These are phyloP conservation scores for Probaryconus sp. DNA, from an alignment of 1,140 invertebrate genomes.

Conservation along the genomic window DNA sequence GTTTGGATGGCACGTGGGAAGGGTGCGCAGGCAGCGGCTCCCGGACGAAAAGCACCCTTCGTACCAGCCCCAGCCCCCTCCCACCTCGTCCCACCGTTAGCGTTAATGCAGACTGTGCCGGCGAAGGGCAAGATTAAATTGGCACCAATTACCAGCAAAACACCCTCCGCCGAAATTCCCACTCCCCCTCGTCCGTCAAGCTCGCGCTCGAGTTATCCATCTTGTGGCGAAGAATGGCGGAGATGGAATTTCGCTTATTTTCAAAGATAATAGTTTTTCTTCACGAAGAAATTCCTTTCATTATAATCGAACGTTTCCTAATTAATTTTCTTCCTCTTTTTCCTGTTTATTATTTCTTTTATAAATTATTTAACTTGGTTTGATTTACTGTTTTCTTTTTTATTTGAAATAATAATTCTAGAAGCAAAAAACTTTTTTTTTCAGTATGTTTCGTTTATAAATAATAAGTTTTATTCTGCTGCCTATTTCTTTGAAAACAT, in stretches of 20 bases:
- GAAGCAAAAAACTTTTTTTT: no score
- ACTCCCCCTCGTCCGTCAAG: constrained; percentile 55
- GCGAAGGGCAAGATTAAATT: constrained; percentile 81
- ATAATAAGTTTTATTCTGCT: no score
- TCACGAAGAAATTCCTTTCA: constrained; percentile 22
- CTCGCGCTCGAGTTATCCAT: constrained; percentile 60
- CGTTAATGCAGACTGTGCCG: constrained; percentile 74
- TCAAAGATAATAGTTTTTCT: constrained; percentile 72
- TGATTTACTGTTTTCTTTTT: no score
- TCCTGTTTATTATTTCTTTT: constrained; percentile 3
- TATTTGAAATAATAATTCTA: no score
- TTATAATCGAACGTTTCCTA: not conserved
- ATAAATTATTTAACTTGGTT: no score
- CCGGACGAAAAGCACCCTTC: constrained; percentile 47
- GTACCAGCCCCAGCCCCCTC: constrained; percentile 56
- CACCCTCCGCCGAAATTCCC: constrained; percentile 78
- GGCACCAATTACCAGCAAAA: constrained; percentile 85
- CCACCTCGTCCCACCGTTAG: constrained; percentile 66
- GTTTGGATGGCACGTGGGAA: constrained; percentile 67
- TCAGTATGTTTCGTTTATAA: no score
- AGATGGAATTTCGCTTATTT: constrained; percentile 51
- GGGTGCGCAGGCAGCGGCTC: constrained; percentile 56
- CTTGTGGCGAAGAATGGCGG: constrained; percentile 47
- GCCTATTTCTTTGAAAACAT: no score
- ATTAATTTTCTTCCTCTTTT: constrained; percentile 13